Base-by-base conservation (phyloP, 2,888 invertebrate genomes). In the Petrophora chlorosata region DNA sequence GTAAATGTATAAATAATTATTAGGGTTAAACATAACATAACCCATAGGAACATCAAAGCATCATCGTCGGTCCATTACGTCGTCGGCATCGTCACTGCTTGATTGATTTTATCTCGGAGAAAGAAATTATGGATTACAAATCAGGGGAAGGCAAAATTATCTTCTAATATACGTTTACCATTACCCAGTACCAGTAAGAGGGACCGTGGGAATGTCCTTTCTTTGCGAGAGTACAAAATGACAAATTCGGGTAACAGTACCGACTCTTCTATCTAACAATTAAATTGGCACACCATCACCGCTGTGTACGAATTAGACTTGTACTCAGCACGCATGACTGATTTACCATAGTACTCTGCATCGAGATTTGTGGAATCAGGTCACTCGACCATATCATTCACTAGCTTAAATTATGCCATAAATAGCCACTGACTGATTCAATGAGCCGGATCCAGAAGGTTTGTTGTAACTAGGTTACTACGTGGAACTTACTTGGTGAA, bases 351-450 rank as follows among this genome's bases (percentile, higher is more conserved):
- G 40, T 39, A n/a, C 22, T 15, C 15, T 23, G 4, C 5, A 10
- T 12, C n/a, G 10, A 45, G 10, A 28, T 33, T 13, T 19, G 25
- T 34, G 40, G 13, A 34, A 34, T 13, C n/a, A 23, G 46, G 28
- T 8, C 15, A 34, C 23, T 14, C 14, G 34, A 39, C 22, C 34
- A 39, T 22, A 19, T 35, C 28, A 15, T 29, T 35, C 29, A n/a
- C 36, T 29, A 14, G 34, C 35, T 14, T 32, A 17, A 45, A 45
- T 39, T 38, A 39, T 39, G 19, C 26, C 38, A 33, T 39, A 25
- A 38, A 38, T 16, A n/a, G n/a, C 23, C 8, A 33, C 15, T 39
- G 19, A 22, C 33, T 3, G 13, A 5, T 15, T 26, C 34, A 34
- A 33, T 34, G 26, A 19, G 9, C 32, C 26, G 33, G 0, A 28